phyloP scores from a whole-genome alignment of 2,113 vertebrate species.

The Sander vitreus region DNA sequence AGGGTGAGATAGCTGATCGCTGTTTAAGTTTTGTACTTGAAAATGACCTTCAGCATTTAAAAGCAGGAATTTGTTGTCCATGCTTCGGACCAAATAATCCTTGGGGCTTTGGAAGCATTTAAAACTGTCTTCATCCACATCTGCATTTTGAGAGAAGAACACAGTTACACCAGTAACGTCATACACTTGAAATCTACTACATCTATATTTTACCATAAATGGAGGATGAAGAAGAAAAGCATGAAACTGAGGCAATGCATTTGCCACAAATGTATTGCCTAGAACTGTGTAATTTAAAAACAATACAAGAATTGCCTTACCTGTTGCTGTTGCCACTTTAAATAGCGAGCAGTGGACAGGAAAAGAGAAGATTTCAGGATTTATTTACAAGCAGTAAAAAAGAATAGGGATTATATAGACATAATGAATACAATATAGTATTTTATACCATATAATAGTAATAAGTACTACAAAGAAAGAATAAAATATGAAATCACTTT shows the following conservation, averaged over 20 bases:
- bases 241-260: background rate
- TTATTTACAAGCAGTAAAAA: background rate
- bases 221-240: background rate
- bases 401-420: background rate
- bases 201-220: background rate
- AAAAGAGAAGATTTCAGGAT: background rate
- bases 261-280: background rate
- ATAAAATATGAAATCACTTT: background rate
- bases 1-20: fast-evolving
- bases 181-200: background rate
- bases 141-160: constrained; percentile 5
- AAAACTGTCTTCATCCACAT: fast-evolving
- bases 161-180: background rate
- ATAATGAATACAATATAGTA: background rate
- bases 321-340: background rate
- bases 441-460: background rate
- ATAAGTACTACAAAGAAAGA: background rate
- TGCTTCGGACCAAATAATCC: background rate
- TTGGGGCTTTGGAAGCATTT: fast-evolving
- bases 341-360: background rate
- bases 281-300: background rate
- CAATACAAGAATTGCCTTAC: constrained; percentile 16
- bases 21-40: fast-evolving
- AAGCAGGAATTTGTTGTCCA: constrained; percentile 14
- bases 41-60: fast-evolving